Evolutionary conservation across 1,140 invertebrate genomes (phyloP), one percentile per base, ranked within the genome.

Genomic region (Solen grandis): DNA sequence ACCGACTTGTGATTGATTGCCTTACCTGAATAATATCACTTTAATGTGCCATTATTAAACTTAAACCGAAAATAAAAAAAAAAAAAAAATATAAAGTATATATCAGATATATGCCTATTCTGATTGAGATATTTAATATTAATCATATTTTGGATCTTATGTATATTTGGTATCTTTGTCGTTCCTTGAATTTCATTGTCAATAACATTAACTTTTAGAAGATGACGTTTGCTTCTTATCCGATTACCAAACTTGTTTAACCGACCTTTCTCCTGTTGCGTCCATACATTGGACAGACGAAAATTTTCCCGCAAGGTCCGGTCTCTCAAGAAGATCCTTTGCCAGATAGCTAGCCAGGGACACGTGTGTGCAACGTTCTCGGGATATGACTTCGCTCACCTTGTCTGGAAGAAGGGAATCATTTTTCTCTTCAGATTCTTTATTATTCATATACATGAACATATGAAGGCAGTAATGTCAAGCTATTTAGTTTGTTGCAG

Each of bases 311-410:
- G 13, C 27, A 13, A 70, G 50, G 29, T 31, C 52, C 13, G 46
- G 14, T 19, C 13, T 27, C 14, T 29, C 25, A 1, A 70, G 13
- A 13, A 70, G 1, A 55, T 70, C 68, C 5, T 27, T 10, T 25
- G 33, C 46, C 5, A 70, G 25, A 36, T 70, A 70, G 10, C 68
- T 29, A 14, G 68, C 46, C 25, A 70, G 25, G 29, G 54, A 70
- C 5, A 70, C 46, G 22, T 70, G 52, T n/a, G 46, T 55, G 8
- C 68, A 70, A 5, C 68, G 68, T 33, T 70, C 68, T 5, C 19
- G 5, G 22, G n/a, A 13, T 3, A 70, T 35, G 16, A 70, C 46
- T 8, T 54, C 27, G 8, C 22, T 16, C n/a, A 70, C 2, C 1
- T 19, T 0, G n/a, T 70, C 68, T 55, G 52, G 13, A 57, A n/a